Evolutionary conservation across 1,140 invertebrate species (phyloP), one percentile per base, ranked within the genome.

Genomic region (Eubasilissa regina): DNA sequence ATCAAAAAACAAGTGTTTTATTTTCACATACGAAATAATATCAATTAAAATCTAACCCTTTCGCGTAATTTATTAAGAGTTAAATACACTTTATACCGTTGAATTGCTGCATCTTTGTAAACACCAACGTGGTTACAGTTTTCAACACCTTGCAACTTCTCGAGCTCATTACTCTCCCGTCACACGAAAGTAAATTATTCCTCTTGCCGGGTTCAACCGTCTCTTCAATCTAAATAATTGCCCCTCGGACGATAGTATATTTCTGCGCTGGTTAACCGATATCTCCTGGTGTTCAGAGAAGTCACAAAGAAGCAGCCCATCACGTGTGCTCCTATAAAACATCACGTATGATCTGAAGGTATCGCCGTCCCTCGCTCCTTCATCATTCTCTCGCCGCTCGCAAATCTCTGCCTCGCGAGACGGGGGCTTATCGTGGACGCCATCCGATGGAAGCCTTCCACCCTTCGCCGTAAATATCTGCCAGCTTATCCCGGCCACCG

Each of bases 401-500:
- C 68, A 73, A 73, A 73, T 73, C 68, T 73, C 68, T 15, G 13
- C 43, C 44, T 13, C n/a, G 13, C 48, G 48, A 8, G 48, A 13
- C 19, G 15, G 9, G n/a, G 64, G 12, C 47, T 73, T 73, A 73
- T 73, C 68, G 19, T 21, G 47, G 8, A 25, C 47, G 48, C 68
- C 48, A 73, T 73, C 68, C 10, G 17, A 25, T 51, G 47, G 68
- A 73, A 73, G 68, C 25, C 45, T 4, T 35, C 11, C 68, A 11
- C 68, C 21, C 51, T 73, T 51, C 68, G 21, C 21, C 48, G 48
- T 51, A 73, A 73, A 73, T 73, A 73, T 9, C n/a, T 13, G 12
- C 51, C 11, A 25, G 21, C 48, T 55, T 19, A 13, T 17, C 48
- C 47, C 21, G 43, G 44, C 68, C 25, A 13, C 43, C 66, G 47